Base-by-base conservation (phyloP, 2,113 vertebrate genomes). In the Halichoeres trimaculatus region DNA sequence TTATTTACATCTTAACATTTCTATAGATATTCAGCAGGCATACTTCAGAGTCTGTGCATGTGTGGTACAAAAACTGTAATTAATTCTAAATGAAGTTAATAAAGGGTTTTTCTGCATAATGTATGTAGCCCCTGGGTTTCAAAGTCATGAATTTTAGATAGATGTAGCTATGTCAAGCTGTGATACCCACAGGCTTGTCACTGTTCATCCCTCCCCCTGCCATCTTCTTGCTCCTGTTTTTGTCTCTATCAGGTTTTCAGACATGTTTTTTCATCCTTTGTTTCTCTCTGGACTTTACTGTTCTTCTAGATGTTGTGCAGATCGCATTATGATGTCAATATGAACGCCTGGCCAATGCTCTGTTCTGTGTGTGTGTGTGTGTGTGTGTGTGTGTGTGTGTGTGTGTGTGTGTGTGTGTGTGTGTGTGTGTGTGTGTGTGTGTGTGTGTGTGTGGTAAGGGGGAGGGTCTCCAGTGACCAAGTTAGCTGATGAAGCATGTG, bases 401-500 rank as follows among this genome's bases (percentile, higher is more conserved):
- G 43, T 41, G 12, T 14, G 40, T 41, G 40, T 41, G 40, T 41
- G 12, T 36, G 41, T 55, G 57, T 68, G 56, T 55, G 62, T 11
- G 38, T 78, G 35, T 35, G 41, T 45, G 14, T 7, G 43, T 41
- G 12, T 12, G 38, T 40, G 38, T 40, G 38, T 40, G 10, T 36
- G 41, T 55, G 57, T 67, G 56, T 54, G 62, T 11, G 36, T 77
- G 34, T 35, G 38, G 34, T 35, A 34, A 35, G 72, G 80, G 58
- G 76, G 69, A 45, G 59, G 77, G 55, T 70, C 76, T 83, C 71
- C 70, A 54, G 66, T 91, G 89, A 91, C 90, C 87, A 88, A 90
- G 86, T 89, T 88, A 91, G 73, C 81, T 85, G 85, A 83, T 91
- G 89, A 89, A 85, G 89, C 90, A 85, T 90, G 84, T 90, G 84